These are phyloP conservation scores for Falco rusticolus DNA, from an alignment of 2,797 vertebrate species.

Conservation along the genomic window DNA sequence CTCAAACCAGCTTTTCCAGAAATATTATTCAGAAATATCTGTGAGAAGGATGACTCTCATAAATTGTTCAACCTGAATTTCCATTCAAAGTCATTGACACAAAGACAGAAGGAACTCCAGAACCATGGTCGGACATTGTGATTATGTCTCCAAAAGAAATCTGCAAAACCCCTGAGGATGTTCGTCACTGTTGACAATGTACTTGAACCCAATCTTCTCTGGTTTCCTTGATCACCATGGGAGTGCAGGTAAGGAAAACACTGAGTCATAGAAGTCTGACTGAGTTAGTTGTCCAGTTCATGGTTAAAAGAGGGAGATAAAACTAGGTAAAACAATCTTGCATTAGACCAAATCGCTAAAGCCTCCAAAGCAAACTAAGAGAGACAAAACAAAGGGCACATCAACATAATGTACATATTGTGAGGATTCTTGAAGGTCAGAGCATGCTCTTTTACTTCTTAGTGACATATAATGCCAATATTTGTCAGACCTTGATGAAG, in stretches of 20 bases:
- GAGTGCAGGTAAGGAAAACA: neutral
- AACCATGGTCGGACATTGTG: neutral
- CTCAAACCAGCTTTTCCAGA: neutral
- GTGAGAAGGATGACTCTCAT: neutral
- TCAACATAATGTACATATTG: constrained; percentile 83
- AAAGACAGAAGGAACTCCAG: neutral
- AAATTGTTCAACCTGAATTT: neutral
- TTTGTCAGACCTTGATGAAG: constrained; percentile 79
- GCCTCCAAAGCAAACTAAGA: constrained; percentile 69
- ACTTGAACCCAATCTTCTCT: neutral
- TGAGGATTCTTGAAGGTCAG: constrained; percentile 81
- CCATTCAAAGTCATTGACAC: neutral
- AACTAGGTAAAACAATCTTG: constrained; percentile 63
- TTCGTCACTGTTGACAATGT: neutral
- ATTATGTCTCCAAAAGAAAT: neutral
- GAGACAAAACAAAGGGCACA: constrained; percentile 82
- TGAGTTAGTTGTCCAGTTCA: constrained; percentile 13
- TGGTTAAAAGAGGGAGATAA: constrained; percentile 61
- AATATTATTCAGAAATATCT: neutral
- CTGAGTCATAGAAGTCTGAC: neutral
- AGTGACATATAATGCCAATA: constrained; percentile 82
- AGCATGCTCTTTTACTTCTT: constrained; percentile 78
- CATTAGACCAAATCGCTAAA: constrained; percentile 56
- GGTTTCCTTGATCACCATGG: neutral
- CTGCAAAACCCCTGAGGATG: neutral